Percentiles rank a stretch among this genome's conserved stretches.
Conservation (phyloP, 1,140 invertebrate species). For the Ips typographus region DNA sequence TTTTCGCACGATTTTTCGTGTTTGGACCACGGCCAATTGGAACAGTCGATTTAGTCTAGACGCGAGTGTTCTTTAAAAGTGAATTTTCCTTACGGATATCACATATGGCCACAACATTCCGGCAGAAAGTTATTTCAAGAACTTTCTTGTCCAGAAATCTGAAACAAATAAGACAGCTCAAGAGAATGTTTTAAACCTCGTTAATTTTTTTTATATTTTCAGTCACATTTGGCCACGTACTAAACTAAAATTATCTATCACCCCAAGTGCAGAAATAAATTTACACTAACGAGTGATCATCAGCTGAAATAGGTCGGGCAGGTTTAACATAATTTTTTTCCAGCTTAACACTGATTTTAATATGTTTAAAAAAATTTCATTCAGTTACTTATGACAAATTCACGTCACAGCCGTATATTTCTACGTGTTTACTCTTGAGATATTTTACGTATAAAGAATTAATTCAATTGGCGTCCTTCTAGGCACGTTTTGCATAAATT, state of each 20-base stretch:
- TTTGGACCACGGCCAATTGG: slow-evolving; percentile 28
- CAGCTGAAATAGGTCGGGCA: background rate
- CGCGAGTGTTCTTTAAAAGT: slow-evolving; percentile 8
- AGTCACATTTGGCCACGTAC: background rate
- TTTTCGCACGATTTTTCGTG: slow-evolving; percentile 30
- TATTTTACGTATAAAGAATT: slow-evolving; percentile 1
- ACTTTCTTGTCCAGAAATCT: background rate
- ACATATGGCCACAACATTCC: too few relatives aligned
- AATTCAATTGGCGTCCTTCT: slow-evolving; percentile 4
- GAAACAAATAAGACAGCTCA: background rate
- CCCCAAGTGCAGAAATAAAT: slow-evolving; percentile 1
- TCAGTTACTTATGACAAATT: too few relatives aligned
- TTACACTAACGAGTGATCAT: background rate
- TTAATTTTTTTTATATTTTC: background rate
- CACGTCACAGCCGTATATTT: too few relatives aligned
- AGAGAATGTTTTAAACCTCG: background rate
- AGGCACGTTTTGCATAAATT: slow-evolving; percentile 12
- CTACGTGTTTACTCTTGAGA: too few relatives aligned
- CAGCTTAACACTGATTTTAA: too few relatives aligned
- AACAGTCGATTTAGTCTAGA: slow-evolving; percentile 19
- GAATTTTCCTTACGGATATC: background rate
- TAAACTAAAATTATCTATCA: background rate
- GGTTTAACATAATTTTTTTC: too few relatives aligned
- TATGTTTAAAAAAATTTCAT: too few relatives aligned
- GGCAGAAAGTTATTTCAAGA: background rate